Percentiles rank a stretch among this genome's conserved stretches.
Evolutionary conservation across 1,140 invertebrate species (phyloP).

Genomic region (Drosophila pseudoobscura): DNA sequence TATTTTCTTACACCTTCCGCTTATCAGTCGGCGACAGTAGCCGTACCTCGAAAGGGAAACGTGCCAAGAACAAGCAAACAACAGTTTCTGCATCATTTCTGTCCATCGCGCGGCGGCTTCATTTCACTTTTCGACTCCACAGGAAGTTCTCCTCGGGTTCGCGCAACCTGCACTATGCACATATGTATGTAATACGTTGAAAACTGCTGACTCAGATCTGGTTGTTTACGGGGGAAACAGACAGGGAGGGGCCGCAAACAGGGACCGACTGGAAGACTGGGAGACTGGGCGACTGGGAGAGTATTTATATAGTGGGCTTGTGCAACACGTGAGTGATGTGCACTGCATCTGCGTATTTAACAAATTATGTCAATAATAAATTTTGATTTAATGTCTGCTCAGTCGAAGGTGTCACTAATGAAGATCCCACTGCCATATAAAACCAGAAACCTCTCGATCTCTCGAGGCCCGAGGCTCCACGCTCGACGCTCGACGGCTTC

Average conservation of each 20-base stretch:
- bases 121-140: slow-evolving; percentile 8
- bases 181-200: not conserved
- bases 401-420: slow-evolving; percentile 23
- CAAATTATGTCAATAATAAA: slow-evolving; percentile 54
- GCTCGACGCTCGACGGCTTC: not conserved
- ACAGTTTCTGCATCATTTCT: not conserved
- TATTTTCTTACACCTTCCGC: slow-evolving; percentile 42
- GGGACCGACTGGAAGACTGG: slow-evolving; percentile 3
- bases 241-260: slow-evolving; percentile 2
- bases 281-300: not conserved
- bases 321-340: slow-evolving; percentile 32
- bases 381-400: slow-evolving; percentile 41
- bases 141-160: slow-evolving; percentile 39
- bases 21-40: slow-evolving; percentile 43
- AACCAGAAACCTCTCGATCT: slow-evolving; percentile 44
- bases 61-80: slow-evolving; percentile 1
- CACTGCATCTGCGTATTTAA: slow-evolving; percentile 41
- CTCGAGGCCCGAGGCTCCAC: not conserved
- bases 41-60: slow-evolving; percentile 3
- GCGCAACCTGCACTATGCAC: not conserved
- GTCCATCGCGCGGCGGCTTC: not conserved
- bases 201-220: slow-evolving; percentile 35
- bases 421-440: slow-evolving; percentile 11
- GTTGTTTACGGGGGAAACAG: slow-evolving; percentile 11
- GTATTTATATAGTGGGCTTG: slow-evolving; percentile 42